Evolutionary conservation across 2,113 vertebrate genomes (phyloP).

Genomic region (Poicephalus gulielmi): DNA sequence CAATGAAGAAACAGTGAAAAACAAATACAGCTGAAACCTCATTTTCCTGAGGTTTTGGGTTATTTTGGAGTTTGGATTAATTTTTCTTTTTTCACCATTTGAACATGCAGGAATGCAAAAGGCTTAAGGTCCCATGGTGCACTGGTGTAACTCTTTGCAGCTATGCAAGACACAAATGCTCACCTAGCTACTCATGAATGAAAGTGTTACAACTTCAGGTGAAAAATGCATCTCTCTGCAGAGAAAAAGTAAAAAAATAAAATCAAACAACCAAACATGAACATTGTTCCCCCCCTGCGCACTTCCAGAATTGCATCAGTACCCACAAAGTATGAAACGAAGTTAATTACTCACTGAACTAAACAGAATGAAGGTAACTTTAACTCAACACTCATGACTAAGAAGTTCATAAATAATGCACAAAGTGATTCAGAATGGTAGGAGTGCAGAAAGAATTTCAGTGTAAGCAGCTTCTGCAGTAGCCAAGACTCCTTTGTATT

Average conservation of each 20-base stretch:
- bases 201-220: neutral
- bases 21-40: neutral
- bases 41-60: neutral
- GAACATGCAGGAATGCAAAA: neutral
- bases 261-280: neutral
- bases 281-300: neutral
- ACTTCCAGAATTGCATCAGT: neutral
- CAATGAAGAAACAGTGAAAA: neutral
- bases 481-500: neutral
- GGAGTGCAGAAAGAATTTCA: neutral
- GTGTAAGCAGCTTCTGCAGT: neutral
- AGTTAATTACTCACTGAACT: neutral
- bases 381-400: neutral
- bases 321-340: neutral
- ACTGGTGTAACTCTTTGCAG: neutral
- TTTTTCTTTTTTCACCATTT: neutral
- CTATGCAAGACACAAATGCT: neutral
- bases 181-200: neutral
- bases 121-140: neutral
- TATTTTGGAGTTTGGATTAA: fast-evolving
- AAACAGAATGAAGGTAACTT: neutral
- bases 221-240: neutral
- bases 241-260: neutral
- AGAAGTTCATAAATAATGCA: neutral
- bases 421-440: neutral